phyloP scores from a whole-genome alignment of 35 echinoderm and acorn worm genomes.

The Chiridota heheva region DNA sequence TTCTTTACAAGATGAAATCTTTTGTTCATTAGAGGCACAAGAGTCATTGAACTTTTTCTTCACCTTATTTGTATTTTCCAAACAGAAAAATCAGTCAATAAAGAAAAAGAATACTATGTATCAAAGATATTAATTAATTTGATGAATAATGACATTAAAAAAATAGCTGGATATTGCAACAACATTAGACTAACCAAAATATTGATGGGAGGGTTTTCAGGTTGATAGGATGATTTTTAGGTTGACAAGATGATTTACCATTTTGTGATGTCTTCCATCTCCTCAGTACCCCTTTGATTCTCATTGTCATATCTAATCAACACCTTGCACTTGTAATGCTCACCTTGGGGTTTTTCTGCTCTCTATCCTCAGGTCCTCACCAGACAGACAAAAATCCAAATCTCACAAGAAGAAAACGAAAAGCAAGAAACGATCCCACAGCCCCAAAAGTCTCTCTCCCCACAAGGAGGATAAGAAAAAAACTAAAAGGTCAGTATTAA shows the following conservation, averaged over 20 bases:
- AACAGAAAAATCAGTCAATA: no score
- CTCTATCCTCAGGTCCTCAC: conserved; percentile 16
- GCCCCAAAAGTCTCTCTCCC: conserved; percentile 29
- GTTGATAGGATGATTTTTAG: neutral
- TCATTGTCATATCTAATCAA: neutral
- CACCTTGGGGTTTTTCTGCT: neutral
- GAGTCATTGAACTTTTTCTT: no score
- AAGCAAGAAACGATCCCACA: conserved; percentile 28
- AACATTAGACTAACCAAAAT: no score
- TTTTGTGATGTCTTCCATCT: neutral
- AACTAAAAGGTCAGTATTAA: conserved; percentile 15
- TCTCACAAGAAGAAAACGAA: conserved; percentile 36
- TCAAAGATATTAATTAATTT: no score
- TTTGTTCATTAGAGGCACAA: no score
- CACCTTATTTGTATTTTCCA: no score
- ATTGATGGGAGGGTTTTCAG: no score
- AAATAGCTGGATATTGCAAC: no score
- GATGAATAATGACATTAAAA: no score
- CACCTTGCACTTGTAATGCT: neutral
- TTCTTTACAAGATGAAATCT: no score
- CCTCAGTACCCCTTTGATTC: neutral
- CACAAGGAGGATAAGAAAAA: conserved; percentile 43
- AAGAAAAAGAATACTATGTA: no score
- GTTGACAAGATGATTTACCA: neutral
- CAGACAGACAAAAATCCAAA: conserved; percentile 41